These are phyloP conservation scores for Otocyon megalotis DNA, from an alignment of 2,113 vertebrate genomes.

Conservation along the genomic window DNA sequence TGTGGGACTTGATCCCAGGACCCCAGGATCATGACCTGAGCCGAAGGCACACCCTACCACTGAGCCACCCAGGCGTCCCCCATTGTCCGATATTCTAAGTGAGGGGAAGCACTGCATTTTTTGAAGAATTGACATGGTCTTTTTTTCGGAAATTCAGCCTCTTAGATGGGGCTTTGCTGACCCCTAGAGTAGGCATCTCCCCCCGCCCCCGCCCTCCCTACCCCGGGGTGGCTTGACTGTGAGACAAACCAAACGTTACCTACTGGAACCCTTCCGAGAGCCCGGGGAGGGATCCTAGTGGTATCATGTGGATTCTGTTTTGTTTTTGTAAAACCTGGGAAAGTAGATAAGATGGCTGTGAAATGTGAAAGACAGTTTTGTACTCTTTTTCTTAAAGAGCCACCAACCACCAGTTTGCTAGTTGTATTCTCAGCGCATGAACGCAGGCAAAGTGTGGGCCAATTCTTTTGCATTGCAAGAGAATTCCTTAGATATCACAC, in stretches of 20 bases:
- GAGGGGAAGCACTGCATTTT: neutral
- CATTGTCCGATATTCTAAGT: neutral
- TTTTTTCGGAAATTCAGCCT: neutral
- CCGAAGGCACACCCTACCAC: no score
- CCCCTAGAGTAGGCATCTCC: fast-evolving
- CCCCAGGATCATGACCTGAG: no score
- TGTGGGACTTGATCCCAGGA: no score
- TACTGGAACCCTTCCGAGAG: neutral
- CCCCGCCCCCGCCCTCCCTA: fast-evolving
- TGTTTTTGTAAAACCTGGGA: neutral
- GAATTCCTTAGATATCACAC: neutral
- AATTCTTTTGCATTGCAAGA: neutral
- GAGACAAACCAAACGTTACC: neutral
- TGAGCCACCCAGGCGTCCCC: no score
- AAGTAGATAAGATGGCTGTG: neutral
- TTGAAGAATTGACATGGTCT: neutral
- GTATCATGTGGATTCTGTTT: neutral
- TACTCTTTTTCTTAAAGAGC: neutral
- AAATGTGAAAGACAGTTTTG: neutral
- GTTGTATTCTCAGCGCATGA: neutral
- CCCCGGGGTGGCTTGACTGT: fast-evolving
- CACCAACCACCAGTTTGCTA: fast-evolving
- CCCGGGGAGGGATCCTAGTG: no score
- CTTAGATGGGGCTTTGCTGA: neutral
- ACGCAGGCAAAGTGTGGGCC: neutral